Evolutionary conservation across 2,888 invertebrate species (phyloP).

Genomic region (Sarcophaga carnaria): DNA sequence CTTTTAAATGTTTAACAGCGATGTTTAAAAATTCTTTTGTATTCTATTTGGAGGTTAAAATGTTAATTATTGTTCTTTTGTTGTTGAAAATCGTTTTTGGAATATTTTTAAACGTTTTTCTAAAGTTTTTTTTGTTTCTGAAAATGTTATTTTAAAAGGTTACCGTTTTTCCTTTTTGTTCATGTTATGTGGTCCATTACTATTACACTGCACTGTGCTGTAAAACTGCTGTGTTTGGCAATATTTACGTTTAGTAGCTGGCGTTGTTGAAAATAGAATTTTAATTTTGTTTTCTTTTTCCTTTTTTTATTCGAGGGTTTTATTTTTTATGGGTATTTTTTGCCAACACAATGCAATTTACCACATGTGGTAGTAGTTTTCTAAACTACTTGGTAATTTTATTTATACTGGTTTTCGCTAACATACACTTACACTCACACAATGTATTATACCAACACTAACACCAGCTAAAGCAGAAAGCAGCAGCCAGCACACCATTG

Average conservation of each 20-base stretch:
- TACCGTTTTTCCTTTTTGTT: not conserved
- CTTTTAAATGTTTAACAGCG: slow-evolving; percentile 39
- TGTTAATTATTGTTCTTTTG: slow-evolving; percentile 42
- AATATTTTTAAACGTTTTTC: slow-evolving; percentile 2
- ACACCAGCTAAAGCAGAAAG: not conserved
- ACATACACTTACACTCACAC: not conserved
- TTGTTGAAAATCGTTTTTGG: slow-evolving; percentile 12
- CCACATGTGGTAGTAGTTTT: slow-evolving; percentile 50
- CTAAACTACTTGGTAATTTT: slow-evolving; percentile 54
- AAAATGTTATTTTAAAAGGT: slow-evolving; percentile 43
- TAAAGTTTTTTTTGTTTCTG: slow-evolving; percentile 16
- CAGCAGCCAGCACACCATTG: not conserved
- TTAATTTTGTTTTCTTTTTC: not conserved
- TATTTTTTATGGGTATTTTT: not conserved
- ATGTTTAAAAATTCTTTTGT: slow-evolving; percentile 23
- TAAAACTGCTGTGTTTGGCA: not conserved
- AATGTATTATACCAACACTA: not conserved
- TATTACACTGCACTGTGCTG: not conserved
- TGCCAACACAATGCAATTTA: slow-evolving; percentile 51
- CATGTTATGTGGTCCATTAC: slow-evolving; percentile 18
- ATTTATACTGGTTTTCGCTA: slow-evolving; percentile 36
- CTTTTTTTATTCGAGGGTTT: not conserved
- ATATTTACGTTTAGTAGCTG: slow-evolving; percentile 49
- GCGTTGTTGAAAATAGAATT: slow-evolving; percentile 20
- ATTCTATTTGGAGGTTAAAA: not conserved